These are phyloP conservation scores for Pristionchus mayeri DNA, from an alignment of 2,888 invertebrate genomes.

Conservation along the genomic window DNA sequence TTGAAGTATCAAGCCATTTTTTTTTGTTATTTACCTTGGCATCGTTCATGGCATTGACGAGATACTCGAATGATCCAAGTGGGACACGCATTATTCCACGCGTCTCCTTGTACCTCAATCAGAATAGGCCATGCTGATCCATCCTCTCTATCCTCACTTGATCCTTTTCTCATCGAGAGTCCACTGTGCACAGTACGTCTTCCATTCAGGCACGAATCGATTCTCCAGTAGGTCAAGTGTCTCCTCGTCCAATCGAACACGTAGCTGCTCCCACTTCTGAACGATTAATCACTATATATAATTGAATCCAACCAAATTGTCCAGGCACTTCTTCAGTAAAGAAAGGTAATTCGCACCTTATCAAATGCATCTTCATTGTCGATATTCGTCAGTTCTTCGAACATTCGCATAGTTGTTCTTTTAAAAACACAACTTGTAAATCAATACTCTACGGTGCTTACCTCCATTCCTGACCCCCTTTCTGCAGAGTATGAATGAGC, in stretches of 20 bases:
- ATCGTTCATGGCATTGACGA: slow-evolving; percentile 39
- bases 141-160: neutral
- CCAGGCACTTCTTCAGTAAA: too few relatives aligned
- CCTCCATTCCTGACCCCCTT: neutral
- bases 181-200: slow-evolving; percentile 30
- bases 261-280: slow-evolving; percentile 38
- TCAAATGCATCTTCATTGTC: slow-evolving; percentile 42
- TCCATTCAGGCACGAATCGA: slow-evolving; percentile 42
- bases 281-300: neutral
- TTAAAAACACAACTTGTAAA: neutral
- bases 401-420: slow-evolving; percentile 40
- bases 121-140: neutral
- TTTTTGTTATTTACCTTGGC: neutral
- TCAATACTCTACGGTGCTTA: neutral
- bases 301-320: neutral
- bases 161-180: slow-evolving; percentile 45
- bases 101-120: slow-evolving; percentile 41
- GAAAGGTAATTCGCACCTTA: too few relatives aligned
- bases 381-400: slow-evolving; percentile 36
- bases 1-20: too few relatives aligned
- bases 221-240: slow-evolving; percentile 25
- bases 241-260: slow-evolving; percentile 4
- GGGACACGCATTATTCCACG: slow-evolving; percentile 31
- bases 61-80: slow-evolving; percentile 43
- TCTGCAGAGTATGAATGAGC: slow-evolving; percentile 6